Conservation (phyloP, 2,797 vertebrate genomes). For the Hydrophis major region DNA sequence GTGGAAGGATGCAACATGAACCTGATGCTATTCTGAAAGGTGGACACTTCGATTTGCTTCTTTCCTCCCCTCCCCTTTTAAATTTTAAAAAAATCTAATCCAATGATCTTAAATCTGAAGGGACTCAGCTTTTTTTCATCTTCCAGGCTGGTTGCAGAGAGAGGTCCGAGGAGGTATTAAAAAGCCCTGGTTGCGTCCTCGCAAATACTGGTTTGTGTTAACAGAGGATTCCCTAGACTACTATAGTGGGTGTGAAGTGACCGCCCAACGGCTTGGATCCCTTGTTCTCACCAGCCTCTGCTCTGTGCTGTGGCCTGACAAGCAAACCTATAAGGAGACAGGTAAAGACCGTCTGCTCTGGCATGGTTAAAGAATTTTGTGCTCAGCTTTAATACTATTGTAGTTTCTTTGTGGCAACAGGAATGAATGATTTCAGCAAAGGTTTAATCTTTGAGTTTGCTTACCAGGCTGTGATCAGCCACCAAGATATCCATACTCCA, state of each 20-base stretch:
- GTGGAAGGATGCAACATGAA: conserved; percentile 80
- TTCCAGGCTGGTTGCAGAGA: conserved; percentile 88
- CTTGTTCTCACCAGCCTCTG: conserved; percentile 94
- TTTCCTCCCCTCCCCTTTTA: not conserved
- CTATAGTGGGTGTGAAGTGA: conserved; percentile 85
- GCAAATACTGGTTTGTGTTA: conserved; percentile 94
- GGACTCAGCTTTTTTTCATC: not conserved
- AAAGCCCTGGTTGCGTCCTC: conserved; percentile 87
- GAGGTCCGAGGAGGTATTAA: conserved; percentile 76
- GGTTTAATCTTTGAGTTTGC: not conserved
- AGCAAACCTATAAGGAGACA: conserved; percentile 90
- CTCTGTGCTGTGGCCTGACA: conserved; percentile 91
- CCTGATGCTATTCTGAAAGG: conserved; percentile 87
- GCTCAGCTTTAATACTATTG: not conserved
- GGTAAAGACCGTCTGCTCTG: conserved; percentile 66
- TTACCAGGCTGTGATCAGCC: not conserved
- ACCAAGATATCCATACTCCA: not conserved
- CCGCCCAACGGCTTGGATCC: conserved; percentile 82
- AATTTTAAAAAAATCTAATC: not conserved
- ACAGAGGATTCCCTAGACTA: conserved; percentile 91
- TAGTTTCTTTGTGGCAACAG: not conserved
- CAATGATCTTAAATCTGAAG: too few relatives aligned
- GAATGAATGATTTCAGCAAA: not conserved
- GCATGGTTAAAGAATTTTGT: not conserved
- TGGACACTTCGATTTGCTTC: conserved; percentile 49